Evolutionary conservation across 2,888 invertebrate species (phyloP).

Genomic region (Tuberolachnus salignus): DNA sequence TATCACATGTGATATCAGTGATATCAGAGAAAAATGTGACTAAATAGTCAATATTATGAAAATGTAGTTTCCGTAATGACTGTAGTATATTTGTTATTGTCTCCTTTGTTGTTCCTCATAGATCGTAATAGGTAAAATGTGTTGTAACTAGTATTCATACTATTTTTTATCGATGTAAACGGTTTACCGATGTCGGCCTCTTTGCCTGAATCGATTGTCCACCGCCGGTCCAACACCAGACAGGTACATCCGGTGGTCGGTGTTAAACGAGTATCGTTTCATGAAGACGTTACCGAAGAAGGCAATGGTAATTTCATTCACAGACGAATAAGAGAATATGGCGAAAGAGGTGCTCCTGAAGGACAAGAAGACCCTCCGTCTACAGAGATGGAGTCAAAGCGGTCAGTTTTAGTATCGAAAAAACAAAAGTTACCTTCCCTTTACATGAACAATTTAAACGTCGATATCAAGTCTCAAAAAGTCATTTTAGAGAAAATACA

Average conservation of each 20-base stretch:
- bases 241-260: conserved; percentile 21
- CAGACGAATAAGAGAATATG: conserved; percentile 12
- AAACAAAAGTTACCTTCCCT: conserved; percentile 28
- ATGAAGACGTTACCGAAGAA: conserved; percentile 37
- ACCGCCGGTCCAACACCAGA: conserved; percentile 28
- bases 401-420: conserved; percentile 17
- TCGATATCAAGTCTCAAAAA: conserved; percentile 22
- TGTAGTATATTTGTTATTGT: not conserved
- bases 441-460: conserved; percentile 17
- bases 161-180: conserved; percentile 2
- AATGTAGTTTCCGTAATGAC: no score
- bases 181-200: conserved; percentile 4
- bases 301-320: conserved; percentile 9
- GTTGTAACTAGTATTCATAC: not conserved
- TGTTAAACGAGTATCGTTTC: conserved; percentile 28
- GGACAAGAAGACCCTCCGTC: conserved; percentile 40
- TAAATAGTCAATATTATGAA: no score
- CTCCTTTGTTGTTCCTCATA: not conserved
- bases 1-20: no score
- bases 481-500: conserved; percentile 14
- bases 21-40: no score
- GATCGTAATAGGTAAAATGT: not conserved
- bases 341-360: conserved; percentile 33
- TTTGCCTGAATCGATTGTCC: conserved; percentile 23
- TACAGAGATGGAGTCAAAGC: not conserved